Conservation (phyloP, 1,140 invertebrate genomes). For the Maniola jurtina region DNA sequence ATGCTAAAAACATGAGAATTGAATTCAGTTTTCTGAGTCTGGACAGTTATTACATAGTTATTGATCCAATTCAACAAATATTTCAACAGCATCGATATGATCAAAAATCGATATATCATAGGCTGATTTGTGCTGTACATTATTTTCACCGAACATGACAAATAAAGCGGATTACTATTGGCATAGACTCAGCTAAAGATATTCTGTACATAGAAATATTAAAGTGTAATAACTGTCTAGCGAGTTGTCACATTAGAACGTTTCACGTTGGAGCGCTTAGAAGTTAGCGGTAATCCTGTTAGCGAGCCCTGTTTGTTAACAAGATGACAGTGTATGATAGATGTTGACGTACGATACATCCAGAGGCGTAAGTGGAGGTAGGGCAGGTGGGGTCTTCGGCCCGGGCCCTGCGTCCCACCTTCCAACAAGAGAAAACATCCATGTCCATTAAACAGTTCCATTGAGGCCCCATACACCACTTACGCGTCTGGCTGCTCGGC, state of each 20-base stretch:
- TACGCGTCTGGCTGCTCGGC: conserved; percentile 70
- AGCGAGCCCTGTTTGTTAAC: conserved; percentile 55
- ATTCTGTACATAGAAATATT: not conserved
- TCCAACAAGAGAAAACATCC: conserved; percentile 74
- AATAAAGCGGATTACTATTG: too few species aligned
- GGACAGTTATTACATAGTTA: too few species aligned
- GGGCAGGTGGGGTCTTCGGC: conserved; percentile 77
- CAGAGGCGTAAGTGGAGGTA: conserved; percentile 79
- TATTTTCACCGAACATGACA: not conserved
- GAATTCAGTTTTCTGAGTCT: too few species aligned
- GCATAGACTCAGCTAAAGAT: too few species aligned
- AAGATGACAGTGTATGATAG: conserved; percentile 31
- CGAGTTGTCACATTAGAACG: not conserved
- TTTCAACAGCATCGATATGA: too few species aligned
- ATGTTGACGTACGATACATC: conserved; percentile 77
- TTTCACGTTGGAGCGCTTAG: conserved; percentile 17
- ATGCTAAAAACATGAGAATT: too few species aligned
- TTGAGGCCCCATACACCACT: conserved; percentile 70
- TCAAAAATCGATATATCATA: too few species aligned
- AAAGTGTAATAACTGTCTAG: not conserved
- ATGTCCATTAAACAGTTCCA: conserved; percentile 63
- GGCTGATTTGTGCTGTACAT: not conserved
- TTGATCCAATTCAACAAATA: too few species aligned
- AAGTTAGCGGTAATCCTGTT: conserved; percentile 29
- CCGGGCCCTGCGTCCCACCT: conserved; percentile 77